Evolutionary conservation across 2,113 vertebrate species (phyloP), one percentile per base, ranked within the genome.

Genomic region (Cebidichthys violaceus): DNA sequence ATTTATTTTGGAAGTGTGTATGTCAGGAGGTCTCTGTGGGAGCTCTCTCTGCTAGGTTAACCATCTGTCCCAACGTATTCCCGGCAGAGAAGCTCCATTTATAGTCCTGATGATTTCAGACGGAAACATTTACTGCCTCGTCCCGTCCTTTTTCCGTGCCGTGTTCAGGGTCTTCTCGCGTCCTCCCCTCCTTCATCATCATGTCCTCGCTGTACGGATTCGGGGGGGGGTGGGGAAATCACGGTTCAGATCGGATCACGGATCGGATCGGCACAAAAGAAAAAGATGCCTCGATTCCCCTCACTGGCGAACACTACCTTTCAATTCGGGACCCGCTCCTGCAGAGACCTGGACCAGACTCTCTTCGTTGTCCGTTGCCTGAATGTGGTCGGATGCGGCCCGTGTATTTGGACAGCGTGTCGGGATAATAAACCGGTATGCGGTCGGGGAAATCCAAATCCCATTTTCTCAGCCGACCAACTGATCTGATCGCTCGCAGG

Each of bases 381-480:
- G 39, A 35, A 24, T 39, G 29, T 15, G 67, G 33, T 70, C n/a
- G 22, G 75, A 62, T 70, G 14, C 45, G 20, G 47, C 50, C 9
- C 35, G 4, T 67, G 57, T 35, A 52, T 68, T 62, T 72, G 71
- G 65, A 73, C 33, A 29, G 20, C 27, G 13, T 70, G 75, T 82
- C 52, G 55, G 33, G 73, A 73, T 87, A 73, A 86, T 80, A 22
- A 74, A 79, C 68, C 81, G 57, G n/a, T 41, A 70, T 79, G 81
- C 24, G 60, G 68, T 78, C 39, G 24, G 70, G 70, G 67, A 83
- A 77, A 70, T 69, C 72, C 65, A 85, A 79, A 67, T 62, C 75
- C 24, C 64, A 77, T 89, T 79, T 80, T 86, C 66, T 29, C 84
- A 82, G 87, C 61, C 59, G 75, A 39, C 64, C 62, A 14, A 14